Evolutionary conservation across 1,140 invertebrate genomes (phyloP).

Genomic region (Danaus melanippus): DNA sequence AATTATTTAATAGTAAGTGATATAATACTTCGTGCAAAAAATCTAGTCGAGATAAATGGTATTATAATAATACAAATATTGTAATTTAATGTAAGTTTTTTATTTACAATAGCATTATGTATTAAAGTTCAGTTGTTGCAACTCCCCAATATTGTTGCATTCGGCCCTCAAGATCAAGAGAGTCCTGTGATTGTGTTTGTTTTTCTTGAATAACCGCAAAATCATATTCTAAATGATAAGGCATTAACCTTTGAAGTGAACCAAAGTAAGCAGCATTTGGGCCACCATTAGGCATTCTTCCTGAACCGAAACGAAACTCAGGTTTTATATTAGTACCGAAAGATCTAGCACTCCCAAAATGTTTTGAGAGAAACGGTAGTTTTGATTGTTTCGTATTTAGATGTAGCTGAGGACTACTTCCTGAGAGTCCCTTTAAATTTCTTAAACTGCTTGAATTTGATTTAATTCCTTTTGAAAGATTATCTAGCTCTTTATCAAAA

Average conservation of each 20-base stretch:
- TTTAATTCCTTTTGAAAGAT: slow-evolving; percentile 78
- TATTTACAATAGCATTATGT: slow-evolving; percentile 50
- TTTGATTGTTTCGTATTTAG: slow-evolving; percentile 58
- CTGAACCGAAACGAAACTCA: slow-evolving; percentile 65
- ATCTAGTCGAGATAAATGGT: slow-evolving; percentile 69
- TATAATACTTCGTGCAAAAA: slow-evolving; percentile 63
- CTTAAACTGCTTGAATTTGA: slow-evolving; percentile 63
- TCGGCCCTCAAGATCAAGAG: slow-evolving; percentile 82
- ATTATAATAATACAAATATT: slow-evolving; percentile 53
- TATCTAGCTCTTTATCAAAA: slow-evolving; percentile 90
- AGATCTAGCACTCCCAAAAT: slow-evolving; percentile 85
- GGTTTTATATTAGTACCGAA: slow-evolving; percentile 55
- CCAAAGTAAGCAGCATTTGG: slow-evolving; percentile 90
- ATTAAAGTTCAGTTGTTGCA: slow-evolving; percentile 84
- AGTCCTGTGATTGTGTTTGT: slow-evolving; percentile 75
- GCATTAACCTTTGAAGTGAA: slow-evolving; percentile 85
- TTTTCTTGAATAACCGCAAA: slow-evolving; percentile 86
- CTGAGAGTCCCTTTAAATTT: slow-evolving; percentile 69
- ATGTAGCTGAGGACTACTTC: slow-evolving; percentile 75
- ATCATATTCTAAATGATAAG: slow-evolving; percentile 88
- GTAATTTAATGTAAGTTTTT: slow-evolving; percentile 49
- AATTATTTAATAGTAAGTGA: slow-evolving; percentile 29
- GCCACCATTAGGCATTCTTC: slow-evolving; percentile 75
- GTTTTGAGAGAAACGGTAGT: slow-evolving; percentile 78
- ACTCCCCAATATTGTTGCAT: slow-evolving; percentile 93